Percentiles rank a stretch among this genome's conserved stretches.
phyloP scores from a whole-genome alignment of 2,113 vertebrate species.

The Myiagra hebetior region DNA sequence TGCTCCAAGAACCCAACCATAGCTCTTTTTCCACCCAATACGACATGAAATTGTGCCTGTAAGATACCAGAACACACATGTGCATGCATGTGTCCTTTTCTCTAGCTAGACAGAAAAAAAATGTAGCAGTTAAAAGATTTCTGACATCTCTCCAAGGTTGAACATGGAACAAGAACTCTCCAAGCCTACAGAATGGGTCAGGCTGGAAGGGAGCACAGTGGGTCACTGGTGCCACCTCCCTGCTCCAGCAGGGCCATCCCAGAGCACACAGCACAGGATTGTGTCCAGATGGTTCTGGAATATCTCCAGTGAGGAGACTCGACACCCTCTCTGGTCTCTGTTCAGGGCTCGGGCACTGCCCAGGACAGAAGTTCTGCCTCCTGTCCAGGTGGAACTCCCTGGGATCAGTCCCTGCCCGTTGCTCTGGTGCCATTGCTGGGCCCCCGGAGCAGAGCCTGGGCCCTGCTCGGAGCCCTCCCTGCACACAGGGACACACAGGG shows the following conservation, averaged over 20 bases:
- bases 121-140: neutral
- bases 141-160: neutral
- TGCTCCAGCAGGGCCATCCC: neutral
- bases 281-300: fast-evolving
- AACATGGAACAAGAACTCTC: neutral
- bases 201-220: neutral
- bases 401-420: neutral
- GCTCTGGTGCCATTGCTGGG: neutral
- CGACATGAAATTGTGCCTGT: neutral
- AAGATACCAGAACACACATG: neutral
- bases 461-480: neutral
- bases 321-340: neutral
- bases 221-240: fast-evolving
- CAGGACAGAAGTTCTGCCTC: neutral
- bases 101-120: neutral
- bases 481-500: neutral
- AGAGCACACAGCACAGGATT: neutral
- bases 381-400: neutral
- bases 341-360: fast-evolving
- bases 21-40: neutral
- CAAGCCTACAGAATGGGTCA: neutral
- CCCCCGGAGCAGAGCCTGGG: neutral
- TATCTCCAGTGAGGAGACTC: neutral
- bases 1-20: neutral
- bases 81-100: neutral